Evolutionary conservation across 2,888 invertebrate genomes (phyloP), one percentile per base, ranked within the genome.

Genomic region (Dryococelus australis): DNA sequence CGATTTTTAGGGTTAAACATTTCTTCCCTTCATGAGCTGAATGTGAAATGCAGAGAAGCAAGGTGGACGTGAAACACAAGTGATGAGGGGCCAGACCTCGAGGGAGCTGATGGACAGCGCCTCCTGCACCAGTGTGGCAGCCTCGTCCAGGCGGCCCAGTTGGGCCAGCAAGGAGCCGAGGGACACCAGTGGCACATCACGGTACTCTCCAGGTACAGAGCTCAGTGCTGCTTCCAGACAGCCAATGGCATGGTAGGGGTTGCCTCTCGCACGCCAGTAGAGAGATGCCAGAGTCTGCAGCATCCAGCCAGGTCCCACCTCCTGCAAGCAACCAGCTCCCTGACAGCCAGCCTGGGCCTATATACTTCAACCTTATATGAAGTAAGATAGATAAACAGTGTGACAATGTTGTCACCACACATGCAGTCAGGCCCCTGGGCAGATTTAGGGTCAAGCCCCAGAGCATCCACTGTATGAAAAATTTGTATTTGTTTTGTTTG

Each of bases 251-350:
- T 96, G 95, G 85, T 93, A 93, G 53, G 94, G 94, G 91, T 96
- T 96, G 10, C 95, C 95, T 6, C 95, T 94, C 0, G 96, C 94
- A 13, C 97, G 94, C 97, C 97, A 97, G 92, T 97, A 97, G 27
- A 97, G 92, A 0, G 96, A 96, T 0, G 97, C 96, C 80, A 97
- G 91, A 20, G 96, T 95, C 90, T 95, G 95, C 28, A 96, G 91
- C 12, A 96, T 92, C 97, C 97, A 97, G 89, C 94, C 94, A 0
- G 97, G 96, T 0, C 95, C 96, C 86, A 95, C 92, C 92, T 95
- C 95, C 96, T 97, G 92, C 6, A 91, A 88, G 85, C 91, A 91
- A 10, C 65, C 20, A 65, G 24, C 65, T 8, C n/a, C 13, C 51
- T 51, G 20, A 20, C 51, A 51, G 51, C 51, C 51, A 51, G 51